Base-by-base conservation (phyloP, 2,888 invertebrate genomes). In the Galerucella pusilla region DNA sequence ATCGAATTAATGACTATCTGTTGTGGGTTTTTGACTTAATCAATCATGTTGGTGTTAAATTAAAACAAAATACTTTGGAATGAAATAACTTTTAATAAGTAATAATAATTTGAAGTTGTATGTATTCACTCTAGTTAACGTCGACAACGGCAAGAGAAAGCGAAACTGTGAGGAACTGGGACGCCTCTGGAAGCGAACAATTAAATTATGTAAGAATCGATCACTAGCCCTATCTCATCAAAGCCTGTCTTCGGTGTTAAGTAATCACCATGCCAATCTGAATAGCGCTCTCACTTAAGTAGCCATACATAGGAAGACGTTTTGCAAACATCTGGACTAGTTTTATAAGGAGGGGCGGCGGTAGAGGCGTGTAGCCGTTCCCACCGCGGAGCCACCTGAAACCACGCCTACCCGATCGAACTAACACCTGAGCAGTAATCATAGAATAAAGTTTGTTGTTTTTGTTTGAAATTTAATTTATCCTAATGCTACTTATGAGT, bases 371-470 rank as follows among this genome's bases (percentile, higher is more conserved):
- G 81, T 83, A 82, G 83, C 81, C 82, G 80, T 78, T 83, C 83
- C 81, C 81, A 81, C 84, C 85, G 86, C 86, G 86, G 85, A 85
- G 85, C 85, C 80, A 83, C 76, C 78, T 76, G 71, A 79, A 82
- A 84, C 85, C 87, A 85, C 87, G 85, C 86, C 86, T 84, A 82
- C 84, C 80, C 85, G 84, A 85, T 87, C 85, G 85, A 86, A 86
- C 84, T 85, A 83, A 83, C 87, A 87, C 87, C 87, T 87, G 87
- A 85, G 84, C 85, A 83, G 82, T 83, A 81, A 84, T 82, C 82
- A 68, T 71, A 45, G 77, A 80, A 66, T 66, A 42, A 77, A 80
- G 79, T 80, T 60, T 72, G 78, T 80, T 84, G 83, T 83, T 84
- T 85, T 85, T 84, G 83, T 84, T 83, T 79, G 81, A 80, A 82